Percentiles rank a stretch among this genome's conserved stretches.
Evolutionary conservation across 1,140 invertebrate genomes (phyloP).

Genomic region (Notospermus geniculatus): DNA sequence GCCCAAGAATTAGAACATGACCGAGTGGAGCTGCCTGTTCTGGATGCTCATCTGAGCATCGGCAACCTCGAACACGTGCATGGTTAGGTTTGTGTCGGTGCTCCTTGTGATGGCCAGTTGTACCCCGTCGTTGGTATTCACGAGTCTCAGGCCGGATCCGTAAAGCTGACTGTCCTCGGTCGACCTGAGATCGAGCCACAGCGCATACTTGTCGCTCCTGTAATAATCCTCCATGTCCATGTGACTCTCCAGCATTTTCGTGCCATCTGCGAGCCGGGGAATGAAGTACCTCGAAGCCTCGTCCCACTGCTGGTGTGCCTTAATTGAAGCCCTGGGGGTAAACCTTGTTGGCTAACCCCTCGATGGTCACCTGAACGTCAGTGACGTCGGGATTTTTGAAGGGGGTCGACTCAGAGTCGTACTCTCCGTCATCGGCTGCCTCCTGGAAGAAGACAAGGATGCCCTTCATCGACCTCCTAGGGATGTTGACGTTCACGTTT

Average conservation of each 20-base stretch:
- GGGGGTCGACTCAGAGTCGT: not conserved
- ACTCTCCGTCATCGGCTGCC: constrained; percentile 5
- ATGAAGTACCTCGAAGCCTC: constrained; percentile 14
- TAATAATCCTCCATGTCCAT: constrained; percentile 9
- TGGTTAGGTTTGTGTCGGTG: not conserved
- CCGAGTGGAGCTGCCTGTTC: not conserved
- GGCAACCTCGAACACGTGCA: constrained; percentile 1
- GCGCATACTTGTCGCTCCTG: constrained; percentile 17
- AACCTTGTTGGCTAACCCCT: constrained; percentile 24
- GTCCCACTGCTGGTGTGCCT: constrained; percentile 22
- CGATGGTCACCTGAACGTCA: constrained; percentile 24
- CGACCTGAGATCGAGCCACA: constrained; percentile 24
- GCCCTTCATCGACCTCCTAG: constrained; percentile 23
- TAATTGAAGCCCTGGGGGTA: constrained; percentile 25
- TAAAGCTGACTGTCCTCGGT: constrained; percentile 22
- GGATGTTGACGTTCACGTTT: constrained; percentile 28
- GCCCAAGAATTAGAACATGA: constrained; percentile 3
- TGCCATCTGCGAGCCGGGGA: not conserved
- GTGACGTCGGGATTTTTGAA: constrained; percentile 22
- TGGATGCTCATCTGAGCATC: constrained; percentile 7
- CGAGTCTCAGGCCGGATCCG: constrained; percentile 15
- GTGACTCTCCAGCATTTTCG: not conserved
- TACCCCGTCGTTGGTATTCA: constrained; percentile 19
- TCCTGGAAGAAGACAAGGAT: constrained; percentile 26
- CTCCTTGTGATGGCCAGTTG: constrained; percentile 2